Conservation (phyloP, 2,113 vertebrate species). For the Corydoras sp. region DNA sequence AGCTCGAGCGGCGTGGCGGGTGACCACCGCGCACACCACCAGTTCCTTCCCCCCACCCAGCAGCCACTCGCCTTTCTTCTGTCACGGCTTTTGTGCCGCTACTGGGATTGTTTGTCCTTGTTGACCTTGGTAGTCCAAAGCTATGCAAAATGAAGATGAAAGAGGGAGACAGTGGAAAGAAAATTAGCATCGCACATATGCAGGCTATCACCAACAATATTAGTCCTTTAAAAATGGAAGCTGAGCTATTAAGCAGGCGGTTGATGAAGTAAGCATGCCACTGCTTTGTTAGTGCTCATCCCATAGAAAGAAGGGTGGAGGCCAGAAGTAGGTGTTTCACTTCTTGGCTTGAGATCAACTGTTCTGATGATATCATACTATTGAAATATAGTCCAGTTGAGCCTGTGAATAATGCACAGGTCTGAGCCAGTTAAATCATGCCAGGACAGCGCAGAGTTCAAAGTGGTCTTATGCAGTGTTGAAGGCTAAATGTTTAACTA, state of each 20-base stretch:
- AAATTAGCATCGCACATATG: conserved; percentile 23
- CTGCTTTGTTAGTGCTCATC: conserved; percentile 76
- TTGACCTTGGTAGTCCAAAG: conserved; percentile 98
- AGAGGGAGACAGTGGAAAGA: conserved; percentile 58
- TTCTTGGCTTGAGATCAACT: conserved; percentile 60
- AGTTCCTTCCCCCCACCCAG: conserved; percentile 49
- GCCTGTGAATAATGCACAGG: conserved; percentile 66
- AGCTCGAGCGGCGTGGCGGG: conserved; percentile 53
- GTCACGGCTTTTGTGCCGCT: conserved; percentile 85
- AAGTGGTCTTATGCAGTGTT: conserved; percentile 71
- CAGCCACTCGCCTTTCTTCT: conserved; percentile 42
- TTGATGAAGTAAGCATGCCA: conserved; percentile 54
- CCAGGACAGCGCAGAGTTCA: conserved; percentile 62
- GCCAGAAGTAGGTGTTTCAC: conserved; percentile 49
- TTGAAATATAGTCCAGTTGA: conserved; percentile 59
- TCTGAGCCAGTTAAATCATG: conserved; percentile 67
- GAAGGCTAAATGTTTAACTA: conserved; percentile 64
- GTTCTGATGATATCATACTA: conserved; percentile 65
- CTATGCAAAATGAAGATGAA: conserved; percentile 83
- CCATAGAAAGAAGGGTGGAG: conserved; percentile 58
- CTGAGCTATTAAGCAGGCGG: background rate
- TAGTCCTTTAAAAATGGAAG: background rate
- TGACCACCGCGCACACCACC: conserved; percentile 36
- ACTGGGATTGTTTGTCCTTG: conserved; percentile 97
- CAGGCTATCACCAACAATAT: conserved; percentile 1